Evolutionary conservation across 1,140 invertebrate genomes (phyloP).

Genomic region (Drosophila bifasciata): DNA sequence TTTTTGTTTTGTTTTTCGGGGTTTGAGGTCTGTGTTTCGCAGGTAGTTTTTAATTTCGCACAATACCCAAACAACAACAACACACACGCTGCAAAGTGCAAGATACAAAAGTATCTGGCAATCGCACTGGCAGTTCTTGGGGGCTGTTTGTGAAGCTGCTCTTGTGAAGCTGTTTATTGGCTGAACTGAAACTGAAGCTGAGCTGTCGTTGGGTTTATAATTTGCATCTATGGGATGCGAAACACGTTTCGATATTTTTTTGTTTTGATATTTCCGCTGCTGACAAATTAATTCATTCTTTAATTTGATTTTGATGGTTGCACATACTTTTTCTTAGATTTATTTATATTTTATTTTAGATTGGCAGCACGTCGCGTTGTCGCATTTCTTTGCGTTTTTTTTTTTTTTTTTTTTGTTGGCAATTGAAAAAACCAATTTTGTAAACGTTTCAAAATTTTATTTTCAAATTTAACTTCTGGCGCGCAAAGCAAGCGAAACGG

Average conservation of each 20-base stretch:
- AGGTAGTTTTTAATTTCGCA: slow-evolving; percentile 83
- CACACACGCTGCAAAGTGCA: slow-evolving; percentile 49
- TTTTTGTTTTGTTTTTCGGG: slow-evolving; percentile 36
- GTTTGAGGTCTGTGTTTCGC: slow-evolving; percentile 56
- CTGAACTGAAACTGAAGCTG: slow-evolving; percentile 11
- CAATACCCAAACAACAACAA: slow-evolving; percentile 46
- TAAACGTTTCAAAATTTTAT: slow-evolving; percentile 66
- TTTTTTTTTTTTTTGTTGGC: too few species aligned
- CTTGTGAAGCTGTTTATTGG: slow-evolving; percentile 37
- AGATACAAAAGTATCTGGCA: slow-evolving; percentile 73
- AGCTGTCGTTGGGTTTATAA: slow-evolving; percentile 48
- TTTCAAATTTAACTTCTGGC: slow-evolving; percentile 51
- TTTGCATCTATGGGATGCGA: slow-evolving; percentile 59
- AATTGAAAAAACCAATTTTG: slow-evolving; percentile 77
- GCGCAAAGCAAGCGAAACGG: slow-evolving; percentile 70
- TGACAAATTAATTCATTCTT: slow-evolving; percentile 66
- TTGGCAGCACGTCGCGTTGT: slow-evolving; percentile 56
- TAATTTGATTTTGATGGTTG: slow-evolving; percentile 31
- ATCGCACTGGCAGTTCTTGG: slow-evolving; percentile 32
- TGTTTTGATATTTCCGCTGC: slow-evolving; percentile 75
- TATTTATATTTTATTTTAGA: slow-evolving; percentile 21
- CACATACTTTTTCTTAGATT: slow-evolving; percentile 64
- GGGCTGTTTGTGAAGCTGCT: slow-evolving; percentile 20
- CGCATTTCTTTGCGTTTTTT: slow-evolving; percentile 73
- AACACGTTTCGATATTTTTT: slow-evolving; percentile 63